These are phyloP conservation scores for Mechanitis messenoides DNA, from an alignment of 2,888 invertebrate species.

Conservation along the genomic window DNA sequence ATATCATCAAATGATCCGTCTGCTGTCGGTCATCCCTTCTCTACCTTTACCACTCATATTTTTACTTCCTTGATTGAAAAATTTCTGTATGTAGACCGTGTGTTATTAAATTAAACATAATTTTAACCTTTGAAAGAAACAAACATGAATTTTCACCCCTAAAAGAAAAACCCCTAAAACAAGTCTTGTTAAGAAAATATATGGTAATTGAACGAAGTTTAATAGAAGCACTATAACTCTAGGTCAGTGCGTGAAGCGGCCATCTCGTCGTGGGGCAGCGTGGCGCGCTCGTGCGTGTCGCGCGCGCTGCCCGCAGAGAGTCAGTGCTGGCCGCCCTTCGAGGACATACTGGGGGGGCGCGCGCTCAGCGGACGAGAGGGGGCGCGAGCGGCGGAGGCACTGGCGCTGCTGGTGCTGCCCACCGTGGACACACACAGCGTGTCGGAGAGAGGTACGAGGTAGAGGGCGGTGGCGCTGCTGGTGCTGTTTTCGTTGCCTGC, in stretches of 20 bases:
- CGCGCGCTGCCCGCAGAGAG: slow-evolving; percentile 33
- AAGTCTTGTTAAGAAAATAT: too few relatives aligned
- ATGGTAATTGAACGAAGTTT: background rate
- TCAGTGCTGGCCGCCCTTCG: slow-evolving; percentile 53
- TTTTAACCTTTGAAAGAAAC: too few relatives aligned
- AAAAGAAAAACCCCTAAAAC: too few relatives aligned
- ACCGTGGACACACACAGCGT: slow-evolving; percentile 50
- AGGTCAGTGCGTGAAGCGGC: slow-evolving; percentile 63
- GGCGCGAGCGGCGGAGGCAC: slow-evolving; percentile 47
- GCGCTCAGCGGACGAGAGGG: slow-evolving; percentile 36
- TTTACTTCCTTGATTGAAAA: too few relatives aligned
- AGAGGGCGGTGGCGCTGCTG: background rate
- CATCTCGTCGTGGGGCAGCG: slow-evolving; percentile 57
- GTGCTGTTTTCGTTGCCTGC: too few relatives aligned
- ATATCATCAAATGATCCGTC: too few relatives aligned
- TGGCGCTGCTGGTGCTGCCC: slow-evolving; percentile 57
- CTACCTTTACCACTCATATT: too few relatives aligned
- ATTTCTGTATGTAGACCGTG: too few relatives aligned
- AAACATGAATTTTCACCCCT: too few relatives aligned
- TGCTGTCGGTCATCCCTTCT: too few relatives aligned
- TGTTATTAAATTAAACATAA: too few relatives aligned
- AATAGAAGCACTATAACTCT: background rate
- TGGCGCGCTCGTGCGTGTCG: slow-evolving; percentile 48
- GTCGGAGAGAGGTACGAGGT: slow-evolving; percentile 50
- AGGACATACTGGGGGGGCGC: slow-evolving; percentile 36